Percentiles rank a stretch among this genome's conserved stretches.
These are phyloP conservation scores for Alligator mississippiensis DNA, from an alignment of 2,113 vertebrate species.

Conservation along the genomic window DNA sequence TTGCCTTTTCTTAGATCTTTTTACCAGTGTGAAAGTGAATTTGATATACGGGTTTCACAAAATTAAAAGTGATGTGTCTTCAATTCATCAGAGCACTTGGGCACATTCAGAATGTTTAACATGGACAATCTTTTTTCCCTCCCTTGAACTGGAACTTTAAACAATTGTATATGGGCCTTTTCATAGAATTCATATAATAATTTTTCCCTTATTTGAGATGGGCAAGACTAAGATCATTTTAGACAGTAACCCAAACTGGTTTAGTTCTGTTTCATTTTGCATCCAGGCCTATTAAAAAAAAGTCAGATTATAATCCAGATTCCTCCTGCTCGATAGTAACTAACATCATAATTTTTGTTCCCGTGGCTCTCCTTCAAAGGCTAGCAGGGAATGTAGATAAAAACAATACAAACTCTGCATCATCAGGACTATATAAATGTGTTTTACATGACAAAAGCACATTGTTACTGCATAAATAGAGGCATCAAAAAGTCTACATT, in stretches of 20 bases:
- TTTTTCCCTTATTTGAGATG: neutral
- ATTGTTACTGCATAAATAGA: neutral
- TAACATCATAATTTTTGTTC: neutral
- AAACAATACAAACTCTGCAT: neutral
- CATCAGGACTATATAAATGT: neutral
- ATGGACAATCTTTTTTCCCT: neutral
- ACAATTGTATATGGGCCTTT: neutral
- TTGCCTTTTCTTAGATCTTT: neutral
- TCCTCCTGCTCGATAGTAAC: neutral
- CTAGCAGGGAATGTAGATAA: neutral
- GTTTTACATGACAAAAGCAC: neutral
- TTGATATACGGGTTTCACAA: neutral
- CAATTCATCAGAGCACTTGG: neutral
- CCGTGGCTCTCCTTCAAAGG: neutral
- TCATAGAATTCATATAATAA: neutral
- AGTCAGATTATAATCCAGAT: neutral
- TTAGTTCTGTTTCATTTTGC: neutral
- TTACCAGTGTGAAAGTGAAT: neutral
- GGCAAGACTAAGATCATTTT: neutral
- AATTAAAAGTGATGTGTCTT: neutral
- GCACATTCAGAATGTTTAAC: rapidly evolving
- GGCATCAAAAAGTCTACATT: neutral
- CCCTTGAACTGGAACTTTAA: neutral
- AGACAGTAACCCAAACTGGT: neutral
- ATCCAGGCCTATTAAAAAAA: neutral